phyloP scores from a whole-genome alignment of 1,140 invertebrate species.

The Drosophila hydei region DNA sequence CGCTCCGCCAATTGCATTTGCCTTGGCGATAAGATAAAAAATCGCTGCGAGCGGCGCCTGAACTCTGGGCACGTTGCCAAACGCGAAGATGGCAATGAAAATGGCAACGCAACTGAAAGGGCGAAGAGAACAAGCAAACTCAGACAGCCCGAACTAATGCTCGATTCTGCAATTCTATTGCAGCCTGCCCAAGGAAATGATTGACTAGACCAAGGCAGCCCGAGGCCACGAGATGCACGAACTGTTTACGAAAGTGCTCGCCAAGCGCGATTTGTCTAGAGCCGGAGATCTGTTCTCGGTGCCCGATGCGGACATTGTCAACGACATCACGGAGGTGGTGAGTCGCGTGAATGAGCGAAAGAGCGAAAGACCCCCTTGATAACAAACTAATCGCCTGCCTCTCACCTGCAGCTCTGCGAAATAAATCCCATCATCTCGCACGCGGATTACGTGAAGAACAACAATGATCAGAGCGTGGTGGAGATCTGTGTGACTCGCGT shows the following conservation, averaged over 20 bases:
- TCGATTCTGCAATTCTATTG: slow-evolving; percentile 16
- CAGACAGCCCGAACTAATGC: slow-evolving; percentile 11
- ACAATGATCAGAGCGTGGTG: slow-evolving; percentile 96
- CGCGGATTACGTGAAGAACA: slow-evolving; percentile 92
- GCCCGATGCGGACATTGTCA: slow-evolving; percentile 92
- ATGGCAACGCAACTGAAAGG: slow-evolving; percentile 55
- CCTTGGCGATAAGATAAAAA: slow-evolving; percentile 70
- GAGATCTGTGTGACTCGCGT: slow-evolving; percentile 96
- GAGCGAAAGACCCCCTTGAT: slow-evolving; percentile 19
- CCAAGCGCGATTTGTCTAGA: slow-evolving; percentile 93
- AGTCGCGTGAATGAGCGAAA: no score
- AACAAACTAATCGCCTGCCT: no score
- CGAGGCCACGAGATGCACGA: slow-evolving; percentile 89
- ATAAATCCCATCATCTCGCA: slow-evolving; percentile 92
- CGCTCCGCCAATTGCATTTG: slow-evolving; percentile 1
- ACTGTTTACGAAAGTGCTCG: slow-evolving; percentile 93
- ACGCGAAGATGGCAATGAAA: slow-evolving; percentile 33
- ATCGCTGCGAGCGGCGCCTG: slow-evolving; percentile 60
- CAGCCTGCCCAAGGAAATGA: slow-evolving; percentile 53
- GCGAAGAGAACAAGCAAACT: slow-evolving; percentile 4
- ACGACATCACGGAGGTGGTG: slow-evolving; percentile 93
- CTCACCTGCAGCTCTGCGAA: slow-evolving; percentile 85
- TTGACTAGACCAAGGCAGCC: slow-evolving; percentile 27
- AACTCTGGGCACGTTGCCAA: slow-evolving; percentile 67
- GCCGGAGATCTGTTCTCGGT: slow-evolving; percentile 96